Percentiles rank a stretch among this genome's conserved stretches.
Conservation (phyloP, 1,140 invertebrate genomes). For the Bombus terrestris region DNA sequence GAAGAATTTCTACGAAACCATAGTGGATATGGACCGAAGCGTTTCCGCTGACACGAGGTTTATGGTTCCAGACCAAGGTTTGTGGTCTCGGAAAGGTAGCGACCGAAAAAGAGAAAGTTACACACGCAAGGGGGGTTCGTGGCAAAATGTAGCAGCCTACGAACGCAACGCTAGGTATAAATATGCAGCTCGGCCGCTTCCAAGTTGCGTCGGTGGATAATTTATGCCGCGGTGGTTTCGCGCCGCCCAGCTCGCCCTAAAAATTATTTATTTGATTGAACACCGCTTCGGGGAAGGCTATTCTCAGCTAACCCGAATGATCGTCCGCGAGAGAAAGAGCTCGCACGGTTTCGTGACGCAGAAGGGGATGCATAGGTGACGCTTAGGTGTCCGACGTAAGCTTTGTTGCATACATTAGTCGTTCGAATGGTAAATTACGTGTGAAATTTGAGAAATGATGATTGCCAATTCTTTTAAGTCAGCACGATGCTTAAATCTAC, state of each 20-base stretch:
- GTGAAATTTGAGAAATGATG: slow-evolving; percentile 22
- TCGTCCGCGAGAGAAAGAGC: slow-evolving; percentile 26
- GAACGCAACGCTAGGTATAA: slow-evolving; percentile 63
- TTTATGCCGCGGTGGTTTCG: slow-evolving; percentile 76
- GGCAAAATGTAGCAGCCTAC: slow-evolving; percentile 61
- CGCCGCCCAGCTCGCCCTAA: slow-evolving; percentile 74
- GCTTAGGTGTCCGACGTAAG: slow-evolving; percentile 14
- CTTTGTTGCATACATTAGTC: background rate
- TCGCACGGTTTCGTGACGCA: slow-evolving; percentile 15
- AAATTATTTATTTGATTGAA: slow-evolving; percentile 79
- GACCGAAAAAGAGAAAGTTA: slow-evolving; percentile 19
- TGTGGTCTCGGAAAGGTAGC: slow-evolving; percentile 19
- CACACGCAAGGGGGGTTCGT: slow-evolving; percentile 7
- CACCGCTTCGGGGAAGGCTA: slow-evolving; percentile 70
- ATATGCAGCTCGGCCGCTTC: slow-evolving; percentile 60
- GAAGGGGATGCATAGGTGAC: slow-evolving; percentile 14
- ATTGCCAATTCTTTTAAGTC: background rate
- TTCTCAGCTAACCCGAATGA: slow-evolving; percentile 49
- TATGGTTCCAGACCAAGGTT: slow-evolving; percentile 44
- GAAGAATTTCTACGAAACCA: slow-evolving; percentile 56
- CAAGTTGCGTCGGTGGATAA: slow-evolving; percentile 78
- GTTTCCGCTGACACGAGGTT: slow-evolving; percentile 54
- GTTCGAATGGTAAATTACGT: background rate
- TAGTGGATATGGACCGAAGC: slow-evolving; percentile 49
- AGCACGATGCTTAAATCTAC: background rate